Conservation (phyloP, 1,140 invertebrate genomes). For the Megalopta genalis region DNA sequence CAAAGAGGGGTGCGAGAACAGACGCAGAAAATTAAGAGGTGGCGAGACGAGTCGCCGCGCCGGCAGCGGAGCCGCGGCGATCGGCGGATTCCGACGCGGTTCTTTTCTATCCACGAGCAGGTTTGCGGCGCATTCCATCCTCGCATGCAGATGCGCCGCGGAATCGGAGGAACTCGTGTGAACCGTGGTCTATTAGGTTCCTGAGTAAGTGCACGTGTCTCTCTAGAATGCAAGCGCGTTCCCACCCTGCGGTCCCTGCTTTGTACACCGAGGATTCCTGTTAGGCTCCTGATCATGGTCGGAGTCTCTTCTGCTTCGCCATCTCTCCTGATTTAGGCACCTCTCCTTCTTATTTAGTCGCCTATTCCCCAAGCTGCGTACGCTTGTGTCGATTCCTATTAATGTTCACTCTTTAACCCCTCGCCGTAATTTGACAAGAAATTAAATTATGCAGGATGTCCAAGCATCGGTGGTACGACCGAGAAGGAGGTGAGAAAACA, state of each 20-base stretch:
- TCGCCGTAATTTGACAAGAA: too few species aligned
- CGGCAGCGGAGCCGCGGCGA: neutral
- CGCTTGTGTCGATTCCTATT: too few species aligned
- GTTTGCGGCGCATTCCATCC: conserved; percentile 40
- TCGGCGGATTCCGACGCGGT: conserved; percentile 40
- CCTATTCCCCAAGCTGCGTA: too few species aligned
- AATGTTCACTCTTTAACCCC: too few species aligned
- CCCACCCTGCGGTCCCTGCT: neutral
- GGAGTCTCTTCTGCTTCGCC: neutral
- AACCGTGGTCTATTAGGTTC: neutral
- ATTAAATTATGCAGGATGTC: too few species aligned
- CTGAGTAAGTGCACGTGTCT: neutral
- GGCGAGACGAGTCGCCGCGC: neutral
- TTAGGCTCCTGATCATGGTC: neutral
- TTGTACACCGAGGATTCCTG: neutral
- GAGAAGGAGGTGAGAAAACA: too few species aligned
- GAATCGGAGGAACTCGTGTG: neutral
- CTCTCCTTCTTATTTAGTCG: too few species aligned
- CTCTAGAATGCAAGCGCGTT: neutral
- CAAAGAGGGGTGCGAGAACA: neutral
- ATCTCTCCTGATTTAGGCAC: neutral
- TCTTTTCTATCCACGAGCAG: conserved; percentile 26
- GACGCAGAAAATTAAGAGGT: conserved; percentile 41
- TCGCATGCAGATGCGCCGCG: neutral
- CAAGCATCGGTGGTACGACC: too few species aligned